Percentiles rank a stretch among this genome's conserved stretches.
Conservation (phyloP, 2,797 vertebrate species). For the Cyclura pinguis region DNA sequence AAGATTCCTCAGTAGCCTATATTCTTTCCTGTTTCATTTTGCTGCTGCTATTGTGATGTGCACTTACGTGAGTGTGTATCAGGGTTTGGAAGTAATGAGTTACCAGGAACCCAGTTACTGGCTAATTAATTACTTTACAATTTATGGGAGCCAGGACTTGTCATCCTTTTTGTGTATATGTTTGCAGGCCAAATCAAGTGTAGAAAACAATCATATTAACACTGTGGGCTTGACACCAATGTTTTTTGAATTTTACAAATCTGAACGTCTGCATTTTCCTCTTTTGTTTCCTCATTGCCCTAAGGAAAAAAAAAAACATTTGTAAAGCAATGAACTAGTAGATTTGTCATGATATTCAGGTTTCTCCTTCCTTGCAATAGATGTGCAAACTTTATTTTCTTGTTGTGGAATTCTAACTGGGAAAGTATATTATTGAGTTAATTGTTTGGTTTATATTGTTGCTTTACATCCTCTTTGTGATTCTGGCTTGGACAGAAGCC, state of each 20-base stretch:
- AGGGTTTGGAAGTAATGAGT: too few species aligned
- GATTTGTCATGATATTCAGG: too few species aligned
- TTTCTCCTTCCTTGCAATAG: background rate
- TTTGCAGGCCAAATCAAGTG: too few species aligned
- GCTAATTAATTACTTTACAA: too few species aligned
- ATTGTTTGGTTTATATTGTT: constrained; percentile 9
- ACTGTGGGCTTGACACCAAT: background rate
- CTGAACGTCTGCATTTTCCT: background rate
- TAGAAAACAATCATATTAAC: background rate
- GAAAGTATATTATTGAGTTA: constrained; percentile 61
- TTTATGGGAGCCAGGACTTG: too few species aligned
- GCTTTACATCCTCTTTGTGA: constrained; percentile 69
- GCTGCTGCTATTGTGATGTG: constrained; percentile 18
- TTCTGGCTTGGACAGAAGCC: constrained; percentile 71
- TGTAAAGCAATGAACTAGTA: background rate
- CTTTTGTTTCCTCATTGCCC: background rate
- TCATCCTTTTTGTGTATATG: background rate
- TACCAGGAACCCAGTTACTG: too few species aligned
- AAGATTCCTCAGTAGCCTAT: too few species aligned
- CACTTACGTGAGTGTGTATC: background rate
- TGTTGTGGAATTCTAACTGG: constrained; percentile 54
- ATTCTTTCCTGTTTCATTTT: background rate
- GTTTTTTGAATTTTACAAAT: background rate
- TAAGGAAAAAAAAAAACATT: background rate
- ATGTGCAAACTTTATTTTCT: constrained; percentile 5